phyloP scores from a whole-genome alignment of 2,888 invertebrate genomes.

The Ennomos fuscantarius region DNA sequence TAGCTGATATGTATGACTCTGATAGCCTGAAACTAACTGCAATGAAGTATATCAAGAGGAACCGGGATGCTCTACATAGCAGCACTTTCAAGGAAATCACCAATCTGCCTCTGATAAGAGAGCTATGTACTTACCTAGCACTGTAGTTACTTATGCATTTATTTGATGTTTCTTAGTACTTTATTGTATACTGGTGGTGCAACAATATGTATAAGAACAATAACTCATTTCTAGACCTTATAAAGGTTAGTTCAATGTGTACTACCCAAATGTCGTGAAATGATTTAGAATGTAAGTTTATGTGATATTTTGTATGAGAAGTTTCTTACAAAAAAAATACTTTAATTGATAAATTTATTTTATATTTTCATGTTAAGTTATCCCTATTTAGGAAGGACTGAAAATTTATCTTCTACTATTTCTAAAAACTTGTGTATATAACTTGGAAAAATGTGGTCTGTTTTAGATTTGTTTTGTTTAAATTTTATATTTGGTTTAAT shows the following conservation, averaged over 20 bases:
- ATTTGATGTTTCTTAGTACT: constrained; percentile 27
- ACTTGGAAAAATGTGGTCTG: constrained; percentile 1
- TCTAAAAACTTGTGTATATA: background rate
- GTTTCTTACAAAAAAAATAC: no score
- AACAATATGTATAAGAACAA: constrained; percentile 6
- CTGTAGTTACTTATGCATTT: no score
- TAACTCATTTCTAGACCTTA: background rate
- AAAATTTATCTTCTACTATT: constrained; percentile 1
- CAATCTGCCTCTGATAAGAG: constrained; percentile 61
- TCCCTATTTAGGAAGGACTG: background rate
- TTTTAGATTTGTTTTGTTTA: background rate
- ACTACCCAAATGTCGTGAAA: background rate
- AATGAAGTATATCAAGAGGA: constrained; percentile 69
- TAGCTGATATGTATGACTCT: constrained; percentile 71
- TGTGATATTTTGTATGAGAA: no score
- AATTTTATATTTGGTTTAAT: constrained; percentile 3
- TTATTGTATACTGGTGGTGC: constrained; percentile 6
- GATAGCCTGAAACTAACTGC: constrained; percentile 59
- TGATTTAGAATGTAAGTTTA: no score
- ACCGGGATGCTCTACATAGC: constrained; percentile 54
- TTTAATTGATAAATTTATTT: no score
- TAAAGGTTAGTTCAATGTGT: background rate
- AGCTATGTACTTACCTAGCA: constrained; percentile 64
- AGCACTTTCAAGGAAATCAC: constrained; percentile 63
- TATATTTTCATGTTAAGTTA: no score